Conservation (phyloP, 2,113 vertebrate species). For the Sinocyclocheilus grahami region DNA sequence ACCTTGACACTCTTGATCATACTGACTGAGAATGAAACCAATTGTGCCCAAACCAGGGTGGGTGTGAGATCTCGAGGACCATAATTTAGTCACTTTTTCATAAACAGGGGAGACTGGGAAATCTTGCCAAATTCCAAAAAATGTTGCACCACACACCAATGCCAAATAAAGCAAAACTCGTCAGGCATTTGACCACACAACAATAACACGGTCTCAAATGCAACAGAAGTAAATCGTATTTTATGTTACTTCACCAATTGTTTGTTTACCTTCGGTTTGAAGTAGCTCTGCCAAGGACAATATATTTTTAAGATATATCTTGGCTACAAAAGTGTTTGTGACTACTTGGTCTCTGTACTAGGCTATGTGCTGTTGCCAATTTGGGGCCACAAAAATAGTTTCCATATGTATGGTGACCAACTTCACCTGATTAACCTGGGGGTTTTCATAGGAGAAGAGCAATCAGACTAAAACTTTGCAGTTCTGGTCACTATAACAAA, state of each 20-base stretch:
- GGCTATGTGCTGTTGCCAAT: neutral
- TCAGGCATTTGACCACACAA: constrained; percentile 1
- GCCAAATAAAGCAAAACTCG: constrained; percentile 19
- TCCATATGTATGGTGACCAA: constrained; percentile 25
- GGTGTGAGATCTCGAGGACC: constrained; percentile 47
- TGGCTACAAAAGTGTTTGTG: neutral
- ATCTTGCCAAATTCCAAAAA: constrained; percentile 20
- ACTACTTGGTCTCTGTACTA: neutral
- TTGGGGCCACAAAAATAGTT: neutral
- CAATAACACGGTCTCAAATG: neutral
- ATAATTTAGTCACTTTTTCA: constrained; percentile 47
- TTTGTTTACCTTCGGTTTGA: neutral
- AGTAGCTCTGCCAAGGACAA: neutral
- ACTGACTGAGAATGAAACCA: constrained; percentile 51
- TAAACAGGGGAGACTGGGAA: constrained; percentile 25
- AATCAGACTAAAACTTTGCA: neutral
- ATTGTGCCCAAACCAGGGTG: constrained; percentile 59
- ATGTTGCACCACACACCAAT: constrained; percentile 24
- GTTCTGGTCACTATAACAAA: neutral
- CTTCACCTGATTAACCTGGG: neutral
- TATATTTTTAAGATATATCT: neutral
- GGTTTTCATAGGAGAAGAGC: neutral
- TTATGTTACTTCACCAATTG: neutral
- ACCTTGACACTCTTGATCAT: constrained; percentile 45
- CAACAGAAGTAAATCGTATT: neutral